A percentile compares a stretch with the other conserved stretches of the same genome.
These are phyloP conservation scores for Sinopyrophorus schimmeli DNA, from an alignment of 2,888 invertebrate genomes.

Conservation along the genomic window DNA sequence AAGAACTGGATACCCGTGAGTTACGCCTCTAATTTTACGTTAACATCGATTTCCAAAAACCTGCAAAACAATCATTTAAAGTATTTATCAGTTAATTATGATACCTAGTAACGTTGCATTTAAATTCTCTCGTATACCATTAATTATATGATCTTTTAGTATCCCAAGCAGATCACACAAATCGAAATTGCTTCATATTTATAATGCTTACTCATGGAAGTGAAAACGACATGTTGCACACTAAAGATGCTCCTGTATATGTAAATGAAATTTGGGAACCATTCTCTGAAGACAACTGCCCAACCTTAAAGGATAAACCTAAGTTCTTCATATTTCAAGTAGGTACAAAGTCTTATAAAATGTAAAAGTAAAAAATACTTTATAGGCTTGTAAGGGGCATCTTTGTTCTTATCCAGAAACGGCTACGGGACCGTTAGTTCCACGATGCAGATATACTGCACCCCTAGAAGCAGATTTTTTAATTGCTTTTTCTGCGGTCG, in stretches of 20 bases:
- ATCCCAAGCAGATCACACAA: constrained; percentile 33
- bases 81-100: too few relatives aligned
- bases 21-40: too few relatives aligned
- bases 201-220: constrained; percentile 48
- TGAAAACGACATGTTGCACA: constrained; percentile 38
- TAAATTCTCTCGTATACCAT: neutral
- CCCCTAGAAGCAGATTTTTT: constrained; percentile 17
- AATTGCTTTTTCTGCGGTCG: constrained; percentile 19
- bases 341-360: constrained; percentile 2
- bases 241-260: constrained; percentile 36
- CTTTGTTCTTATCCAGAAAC: neutral
- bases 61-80: too few relatives aligned
- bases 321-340: constrained; percentile 52
- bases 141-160: constrained; percentile 22
- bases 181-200: constrained; percentile 45
- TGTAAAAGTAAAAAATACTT: constrained; percentile 7
- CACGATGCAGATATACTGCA: constrained; percentile 3
- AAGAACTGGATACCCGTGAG: constrained; percentile 39
- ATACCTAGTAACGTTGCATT: too few relatives aligned
- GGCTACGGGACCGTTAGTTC: constrained; percentile 3
- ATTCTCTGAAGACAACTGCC: constrained; percentile 35
- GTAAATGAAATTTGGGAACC: constrained; percentile 41
- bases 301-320: constrained; percentile 43
- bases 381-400: constrained; percentile 49
- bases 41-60: too few relatives aligned